Evolutionary conservation across 2,797 vertebrate species (phyloP), one percentile per base, ranked within the genome.

Genomic region (Squalus acanthias): DNA sequence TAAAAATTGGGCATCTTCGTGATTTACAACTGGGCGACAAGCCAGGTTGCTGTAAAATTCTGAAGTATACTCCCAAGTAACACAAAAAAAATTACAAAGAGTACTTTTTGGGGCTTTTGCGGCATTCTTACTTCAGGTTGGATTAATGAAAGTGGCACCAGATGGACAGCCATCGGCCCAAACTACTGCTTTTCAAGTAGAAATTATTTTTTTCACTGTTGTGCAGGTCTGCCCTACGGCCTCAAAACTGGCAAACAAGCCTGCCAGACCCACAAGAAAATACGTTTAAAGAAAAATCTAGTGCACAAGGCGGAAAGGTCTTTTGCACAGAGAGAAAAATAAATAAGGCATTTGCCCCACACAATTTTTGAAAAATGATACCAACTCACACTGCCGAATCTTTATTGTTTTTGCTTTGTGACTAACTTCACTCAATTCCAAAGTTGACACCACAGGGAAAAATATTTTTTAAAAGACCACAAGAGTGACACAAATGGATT

Each of bases 381-480:
- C 69, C 70, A 95, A 57, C 50, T 57, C n/a, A 95, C 50, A 53
- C 50, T 33, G 50, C 7, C 26, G 53, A 60, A 57, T 33, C 26
- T 74, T 74, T 76, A 95, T 93, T 85, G n/a, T 39, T 69, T 91
- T 69, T 69, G 20, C 65, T 92, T 92, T 92, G 69, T 95, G 72
- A 53, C 3, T 29, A 46, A 70, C 69, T 95, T 95, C 94, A 57
- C 50, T 22, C 94, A 72, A 74, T 76, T 95, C 94, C 94, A 95
- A 95, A 76, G 94, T 72, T 95, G 70, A 95, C 94, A 95, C 70
- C 70, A 57, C 70, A 74, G 69, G 46, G 94, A 33, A 95, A 57
- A 72, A 26, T 72, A 72, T 95, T 57, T 76, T 93, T 39, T 24
- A 46, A 46, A 93, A 93, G 91, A 93, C 94, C 50, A 74, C 63